Evolutionary conservation across 1,140 invertebrate genomes (phyloP), one percentile per base, ranked within the genome.

Genomic region (Lordiphosa mommai): DNA sequence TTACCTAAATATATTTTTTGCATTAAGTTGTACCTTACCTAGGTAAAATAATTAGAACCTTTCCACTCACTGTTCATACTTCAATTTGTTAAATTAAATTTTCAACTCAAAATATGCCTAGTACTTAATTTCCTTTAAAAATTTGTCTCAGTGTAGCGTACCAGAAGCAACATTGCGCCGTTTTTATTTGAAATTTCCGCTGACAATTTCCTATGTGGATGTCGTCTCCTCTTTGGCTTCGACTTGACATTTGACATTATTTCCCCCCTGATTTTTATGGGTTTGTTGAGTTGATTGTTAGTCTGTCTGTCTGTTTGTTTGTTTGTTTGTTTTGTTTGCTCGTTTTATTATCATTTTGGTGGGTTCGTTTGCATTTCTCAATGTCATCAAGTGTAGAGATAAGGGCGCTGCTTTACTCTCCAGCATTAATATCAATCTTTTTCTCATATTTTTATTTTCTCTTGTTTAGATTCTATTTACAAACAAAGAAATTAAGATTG

Each of bases 231-330:
- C 23, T 23, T 8, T 36, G 37, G 43, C 13, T 10, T 33, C 16
- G 14, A 47, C 40, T 60, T 63, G 76, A 76, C 76, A 61, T 84
- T 76, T 82, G 61, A 82, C 77, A 76, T 82, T 69, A 48, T 43
- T 43, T 43, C 27, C n/a, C 27, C n/a, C 40, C 66, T 76, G 61
- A 76, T 82, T 82, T 72, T 84, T 55, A 84, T 82, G 63, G 65
- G 49, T 57, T 57, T 34, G 61, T 43, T 43, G 47, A n/a, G n/a
- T n/a, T n/a, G n/a, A n/a, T n/a, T n/a, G n/a, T n/a, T n/a, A n/a
- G n/a, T n/a, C n/a, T n/a, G n/a, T n/a, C n/a, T n/a, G 40, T 47
- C 14, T 44, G 38, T 48, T 57, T 53, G 55, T 38, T 66, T 43
- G 51, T 53, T 46, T 64, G 30, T 20, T 72, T 58, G 61, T 52